Percentiles rank a stretch among this genome's conserved stretches.
Evolutionary conservation across 1,140 invertebrate genomes (phyloP).

Genomic region (Uloborus diversus): DNA sequence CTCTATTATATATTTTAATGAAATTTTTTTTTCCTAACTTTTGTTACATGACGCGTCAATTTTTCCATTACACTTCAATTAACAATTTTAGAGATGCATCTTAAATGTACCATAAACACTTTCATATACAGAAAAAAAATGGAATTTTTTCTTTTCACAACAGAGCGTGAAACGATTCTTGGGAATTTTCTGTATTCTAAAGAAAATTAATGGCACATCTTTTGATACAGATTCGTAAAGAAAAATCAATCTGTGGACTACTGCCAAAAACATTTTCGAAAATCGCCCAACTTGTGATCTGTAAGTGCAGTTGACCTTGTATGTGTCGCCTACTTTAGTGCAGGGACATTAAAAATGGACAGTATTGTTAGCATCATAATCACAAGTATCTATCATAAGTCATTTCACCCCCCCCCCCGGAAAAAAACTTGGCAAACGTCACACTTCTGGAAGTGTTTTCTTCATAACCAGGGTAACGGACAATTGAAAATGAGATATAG

Average conservation of each 20-base stretch:
- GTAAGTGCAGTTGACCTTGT: neutral
- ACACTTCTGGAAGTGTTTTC: constrained; percentile 9
- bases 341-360: constrained; percentile 14
- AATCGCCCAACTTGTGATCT: neutral
- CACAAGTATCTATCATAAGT: constrained; percentile 5
- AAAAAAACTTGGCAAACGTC: constrained; percentile 27
- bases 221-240: no score
- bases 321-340: neutral
- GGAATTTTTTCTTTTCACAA: no score
- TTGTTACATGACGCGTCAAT: no score
- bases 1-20: no score
- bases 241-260: neutral
- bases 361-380: constrained; percentile 34
- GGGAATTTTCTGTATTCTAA: no score
- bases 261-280: neutral
- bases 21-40: no score
- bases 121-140: no score
- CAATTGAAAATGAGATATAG: constrained; percentile 11
- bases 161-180: no score
- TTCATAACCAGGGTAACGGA: neutral
- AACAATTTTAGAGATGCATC: no score
- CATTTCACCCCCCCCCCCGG: neutral
- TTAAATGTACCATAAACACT: no score
- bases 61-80: no score
- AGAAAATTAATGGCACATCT: no score